Base-by-base conservation (phyloP, 2,888 invertebrate genomes). In the Drosophila fungiperda region DNA sequence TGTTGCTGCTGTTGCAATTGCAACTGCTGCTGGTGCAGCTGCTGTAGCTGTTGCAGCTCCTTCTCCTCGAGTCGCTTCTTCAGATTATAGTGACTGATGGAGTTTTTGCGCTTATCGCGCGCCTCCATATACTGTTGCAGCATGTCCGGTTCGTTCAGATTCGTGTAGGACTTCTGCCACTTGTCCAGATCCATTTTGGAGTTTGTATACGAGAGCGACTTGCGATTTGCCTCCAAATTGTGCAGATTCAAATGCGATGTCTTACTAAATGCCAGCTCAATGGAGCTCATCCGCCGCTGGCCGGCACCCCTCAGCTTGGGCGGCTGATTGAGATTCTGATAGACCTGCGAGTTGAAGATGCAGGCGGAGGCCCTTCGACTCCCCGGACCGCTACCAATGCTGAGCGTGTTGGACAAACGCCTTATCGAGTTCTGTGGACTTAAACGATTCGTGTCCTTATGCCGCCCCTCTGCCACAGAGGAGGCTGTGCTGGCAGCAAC, bases 401-500 rank as follows among this genome's bases (percentile, higher is more conserved):
- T 90, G 40, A 92, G 76, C 11, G 92, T 91, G 4, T 91, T 90
- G 4, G 91, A 90, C 0, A 91, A 81, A 0, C 93, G 88, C 7
- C 92, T 82, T 78, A 96, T 94, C 20, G 96, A 96, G 93, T 96
- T 96, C 68, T 96, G 96, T 29, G 96, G 96, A 91, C 96, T 96
- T 70, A 96, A 68, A n/a, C 91, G 92, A 71, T 92, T 93, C 17
- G 92, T 96, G 35, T 95, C 95, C 90, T 96, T 96, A 1, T 96
- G 97, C 89, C 97, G 48, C 5, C 52, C 12, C 95, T 95, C 90
- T 95, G 95, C 64, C 5, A 57, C 55, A 12, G 55, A 55, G n/a
- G n/a, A 26, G 26, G 26, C n/a, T 38, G 55, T 55, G 26, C 26
- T 26, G 26, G 42, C 32, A 6, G 57, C 20, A 40, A 40, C 32